Evolutionary conservation across 2,888 invertebrate species (phyloP).

Genomic region (Helobdella robusta): DNA sequence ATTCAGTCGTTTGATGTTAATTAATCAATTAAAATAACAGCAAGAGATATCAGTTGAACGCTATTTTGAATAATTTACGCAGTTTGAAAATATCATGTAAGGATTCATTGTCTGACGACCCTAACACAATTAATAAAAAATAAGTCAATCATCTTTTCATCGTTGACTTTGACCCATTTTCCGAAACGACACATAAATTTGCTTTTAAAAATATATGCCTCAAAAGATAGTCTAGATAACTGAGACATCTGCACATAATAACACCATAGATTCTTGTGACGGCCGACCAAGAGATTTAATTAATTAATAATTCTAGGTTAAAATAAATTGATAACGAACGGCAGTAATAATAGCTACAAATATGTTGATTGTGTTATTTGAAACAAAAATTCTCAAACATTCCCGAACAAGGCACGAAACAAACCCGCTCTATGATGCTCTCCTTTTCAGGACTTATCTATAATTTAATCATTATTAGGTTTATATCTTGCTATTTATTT

Average conservation of each 20-base stretch:
- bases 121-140: no score
- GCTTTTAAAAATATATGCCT: no score
- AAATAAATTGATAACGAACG: no score
- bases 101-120: no score
- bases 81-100: no score
- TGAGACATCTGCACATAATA: no score
- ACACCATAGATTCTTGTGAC: not conserved
- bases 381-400: conserved; percentile 6
- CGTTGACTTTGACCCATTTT: no score
- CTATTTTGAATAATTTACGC: not conserved
- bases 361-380: not conserved
- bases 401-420: conserved; percentile 19
- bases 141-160: no score
- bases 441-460: conserved; percentile 17
- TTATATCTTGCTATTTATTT: not conserved
- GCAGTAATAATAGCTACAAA: no score
- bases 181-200: no score
- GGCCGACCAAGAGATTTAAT: not conserved
- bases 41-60: not conserved
- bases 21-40: not conserved
- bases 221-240: no score
- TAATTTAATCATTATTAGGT: not conserved
- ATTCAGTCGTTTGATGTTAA: not conserved
- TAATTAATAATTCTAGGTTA: not conserved
- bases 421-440: conserved; percentile 25